Conservation (phyloP, 2,797 vertebrate genomes). For the Eleutherodactylus coqui region DNA sequence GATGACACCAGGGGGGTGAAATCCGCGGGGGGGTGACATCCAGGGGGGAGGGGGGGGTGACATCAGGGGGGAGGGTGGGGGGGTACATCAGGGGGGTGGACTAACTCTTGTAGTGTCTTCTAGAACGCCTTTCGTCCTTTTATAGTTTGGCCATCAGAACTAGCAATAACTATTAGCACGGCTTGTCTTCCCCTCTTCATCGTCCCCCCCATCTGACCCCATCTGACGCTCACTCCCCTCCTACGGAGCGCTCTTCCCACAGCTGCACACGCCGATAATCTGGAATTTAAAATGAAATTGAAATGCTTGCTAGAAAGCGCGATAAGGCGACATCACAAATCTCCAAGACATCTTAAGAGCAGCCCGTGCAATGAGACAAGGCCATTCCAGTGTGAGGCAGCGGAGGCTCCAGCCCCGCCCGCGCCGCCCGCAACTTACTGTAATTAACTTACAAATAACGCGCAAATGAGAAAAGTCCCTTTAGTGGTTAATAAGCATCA, state of each 20-base stretch:
- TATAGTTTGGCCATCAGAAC: neutral
- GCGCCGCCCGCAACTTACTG: neutral
- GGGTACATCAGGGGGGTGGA: no score
- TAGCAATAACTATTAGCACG: no score
- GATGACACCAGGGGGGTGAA: no score
- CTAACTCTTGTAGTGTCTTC: no score
- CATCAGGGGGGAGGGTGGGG: no score
- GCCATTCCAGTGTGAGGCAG: neutral
- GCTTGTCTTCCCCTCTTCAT: no score
- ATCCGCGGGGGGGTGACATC: no score
- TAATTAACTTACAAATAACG: conserved; percentile 54
- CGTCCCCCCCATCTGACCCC: no score
- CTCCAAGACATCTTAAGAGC: neutral
- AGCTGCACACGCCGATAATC: conserved; percentile 52
- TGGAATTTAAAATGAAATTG: conserved; percentile 41
- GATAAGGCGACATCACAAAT: conserved; percentile 41
- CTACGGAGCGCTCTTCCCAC: conserved; percentile 5
- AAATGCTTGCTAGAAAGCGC: conserved; percentile 29
- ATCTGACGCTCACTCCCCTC: no score
- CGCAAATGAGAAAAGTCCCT: conserved; percentile 1
- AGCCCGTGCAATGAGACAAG: neutral
- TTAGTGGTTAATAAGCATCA: conserved; percentile 28
- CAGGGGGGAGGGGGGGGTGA: no score
- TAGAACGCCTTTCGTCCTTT: no score
- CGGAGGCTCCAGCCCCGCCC: neutral